Conservation (phyloP, 2,113 vertebrate genomes). For the Notarius lentiginosus region DNA sequence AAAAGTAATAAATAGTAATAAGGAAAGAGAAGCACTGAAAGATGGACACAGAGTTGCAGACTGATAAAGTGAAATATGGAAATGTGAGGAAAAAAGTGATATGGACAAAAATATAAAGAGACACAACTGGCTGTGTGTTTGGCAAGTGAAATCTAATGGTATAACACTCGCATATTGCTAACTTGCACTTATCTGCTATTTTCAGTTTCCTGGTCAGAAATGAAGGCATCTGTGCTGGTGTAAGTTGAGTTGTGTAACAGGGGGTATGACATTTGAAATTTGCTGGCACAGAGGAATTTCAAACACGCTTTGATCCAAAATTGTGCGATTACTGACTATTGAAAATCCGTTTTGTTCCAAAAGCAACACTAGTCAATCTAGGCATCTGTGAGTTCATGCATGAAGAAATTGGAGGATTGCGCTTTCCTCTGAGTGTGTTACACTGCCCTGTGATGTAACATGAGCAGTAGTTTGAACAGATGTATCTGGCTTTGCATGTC, state of each 20-base stretch:
- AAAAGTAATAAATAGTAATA: background rate
- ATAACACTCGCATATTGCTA: background rate
- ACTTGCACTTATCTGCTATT: background rate
- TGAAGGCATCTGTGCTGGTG: background rate
- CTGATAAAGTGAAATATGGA: background rate
- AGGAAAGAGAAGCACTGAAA: background rate
- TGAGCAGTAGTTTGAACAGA: conserved; percentile 1
- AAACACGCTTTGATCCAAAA: background rate
- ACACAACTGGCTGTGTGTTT: background rate
- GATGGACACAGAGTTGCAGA: background rate
- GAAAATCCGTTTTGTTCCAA: background rate
- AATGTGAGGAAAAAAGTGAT: background rate
- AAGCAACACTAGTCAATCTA: background rate
- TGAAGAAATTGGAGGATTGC: background rate
- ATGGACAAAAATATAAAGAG: background rate
- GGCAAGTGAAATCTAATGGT: background rate
- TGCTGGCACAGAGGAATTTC: background rate
- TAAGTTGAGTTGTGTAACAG: background rate
- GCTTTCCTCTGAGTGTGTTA: background rate
- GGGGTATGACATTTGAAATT: background rate
- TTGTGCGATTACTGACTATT: background rate
- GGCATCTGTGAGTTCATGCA: background rate
- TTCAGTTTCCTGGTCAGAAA: background rate
- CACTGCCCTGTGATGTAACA: background rate
- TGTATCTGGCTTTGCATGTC: background rate